phyloP scores from a whole-genome alignment of 2,797 vertebrate species.

The Danionella dracula region DNA sequence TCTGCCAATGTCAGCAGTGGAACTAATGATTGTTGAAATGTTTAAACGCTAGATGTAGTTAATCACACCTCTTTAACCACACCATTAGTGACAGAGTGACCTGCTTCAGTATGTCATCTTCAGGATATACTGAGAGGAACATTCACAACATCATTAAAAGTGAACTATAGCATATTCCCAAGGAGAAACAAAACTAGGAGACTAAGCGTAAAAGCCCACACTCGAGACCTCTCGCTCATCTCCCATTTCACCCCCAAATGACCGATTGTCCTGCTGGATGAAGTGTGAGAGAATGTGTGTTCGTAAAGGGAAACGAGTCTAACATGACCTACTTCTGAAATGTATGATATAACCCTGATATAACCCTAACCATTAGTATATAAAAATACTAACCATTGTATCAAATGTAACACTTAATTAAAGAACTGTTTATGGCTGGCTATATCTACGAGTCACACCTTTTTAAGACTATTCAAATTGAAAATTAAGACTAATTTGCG shows the following conservation, averaged over 20 bases:
- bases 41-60: background rate
- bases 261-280: conserved; percentile 1
- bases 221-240: background rate
- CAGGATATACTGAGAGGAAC: background rate
- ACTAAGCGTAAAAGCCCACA: background rate
- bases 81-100: conserved; percentile 1
- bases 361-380: too few relatives aligned
- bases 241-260: background rate
- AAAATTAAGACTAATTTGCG: too few relatives aligned
- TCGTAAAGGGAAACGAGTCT: background rate
- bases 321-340: conserved; percentile 58
- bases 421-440: too few relatives aligned
- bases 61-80: background rate
- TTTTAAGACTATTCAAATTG: too few relatives aligned
- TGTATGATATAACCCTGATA: too few relatives aligned
- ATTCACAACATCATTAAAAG: background rate
- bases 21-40: conserved; percentile 12
- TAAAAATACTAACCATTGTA: too few relatives aligned
- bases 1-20: background rate
- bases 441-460: too few relatives aligned
- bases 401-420: too few relatives aligned
- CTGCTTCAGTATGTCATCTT: background rate
- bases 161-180: conserved; percentile 16
- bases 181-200: background rate
- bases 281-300: background rate